Conservation (phyloP, 1,140 invertebrate species). For the Plodia interpunctella region DNA sequence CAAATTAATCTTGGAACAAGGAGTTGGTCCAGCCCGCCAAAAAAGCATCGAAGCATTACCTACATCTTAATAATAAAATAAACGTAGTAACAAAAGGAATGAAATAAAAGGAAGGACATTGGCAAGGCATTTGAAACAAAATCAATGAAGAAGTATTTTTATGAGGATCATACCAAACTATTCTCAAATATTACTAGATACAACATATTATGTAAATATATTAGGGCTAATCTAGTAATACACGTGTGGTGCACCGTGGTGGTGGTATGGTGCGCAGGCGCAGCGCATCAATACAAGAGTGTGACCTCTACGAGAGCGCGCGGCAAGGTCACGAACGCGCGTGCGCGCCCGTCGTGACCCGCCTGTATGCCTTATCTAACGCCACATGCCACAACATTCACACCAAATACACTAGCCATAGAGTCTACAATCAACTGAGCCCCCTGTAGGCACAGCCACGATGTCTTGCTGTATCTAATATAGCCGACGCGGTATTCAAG, state of each 20-base stretch:
- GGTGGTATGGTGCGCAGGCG: slow-evolving; percentile 29
- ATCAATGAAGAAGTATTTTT: too few species aligned
- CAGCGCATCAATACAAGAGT: slow-evolving; percentile 62
- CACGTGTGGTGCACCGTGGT: slow-evolving; percentile 18
- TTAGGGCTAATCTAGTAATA: too few species aligned
- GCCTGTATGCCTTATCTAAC: slow-evolving; percentile 38
- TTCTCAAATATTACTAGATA: too few species aligned
- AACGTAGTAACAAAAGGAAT: too few species aligned
- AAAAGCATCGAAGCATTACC: too few species aligned
- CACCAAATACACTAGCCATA: slow-evolving; percentile 36
- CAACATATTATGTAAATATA: too few species aligned
- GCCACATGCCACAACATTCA: slow-evolving; percentile 36
- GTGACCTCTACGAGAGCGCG: slow-evolving; percentile 62
- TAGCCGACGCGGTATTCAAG: slow-evolving; percentile 32
- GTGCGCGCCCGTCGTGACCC: slow-evolving; percentile 68
- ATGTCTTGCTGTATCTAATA: slow-evolving; percentile 38
- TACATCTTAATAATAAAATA: too few species aligned
- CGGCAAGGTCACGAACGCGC: slow-evolving; percentile 73
- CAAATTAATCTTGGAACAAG: too few species aligned
- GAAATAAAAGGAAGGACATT: too few species aligned
- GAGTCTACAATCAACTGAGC: slow-evolving; percentile 46
- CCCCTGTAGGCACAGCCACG: slow-evolving; percentile 17
- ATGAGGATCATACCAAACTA: too few species aligned
- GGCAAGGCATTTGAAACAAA: too few species aligned
- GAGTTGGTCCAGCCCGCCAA: too few species aligned